Conservation (phyloP, 2,888 invertebrate species). For the Megamerina dolium region DNA sequence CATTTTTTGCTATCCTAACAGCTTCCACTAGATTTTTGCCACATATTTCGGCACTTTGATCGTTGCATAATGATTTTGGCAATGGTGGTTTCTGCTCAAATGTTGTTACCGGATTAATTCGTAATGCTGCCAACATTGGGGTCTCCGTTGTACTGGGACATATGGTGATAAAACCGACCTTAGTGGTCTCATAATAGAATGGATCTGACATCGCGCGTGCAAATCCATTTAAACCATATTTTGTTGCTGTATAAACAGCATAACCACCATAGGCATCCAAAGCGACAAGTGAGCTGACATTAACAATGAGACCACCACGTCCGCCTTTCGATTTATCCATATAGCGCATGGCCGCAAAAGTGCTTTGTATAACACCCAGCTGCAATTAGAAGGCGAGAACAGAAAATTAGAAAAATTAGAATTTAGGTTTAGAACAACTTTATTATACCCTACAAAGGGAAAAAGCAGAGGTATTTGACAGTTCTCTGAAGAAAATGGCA, state of each 20-base stretch:
- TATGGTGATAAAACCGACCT: slow-evolving; percentile 34
- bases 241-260: slow-evolving; percentile 35
- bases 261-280: slow-evolving; percentile 17
- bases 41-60: slow-evolving; percentile 33
- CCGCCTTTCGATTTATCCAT: slow-evolving; percentile 41
- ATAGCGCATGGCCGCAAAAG: slow-evolving; percentile 32
- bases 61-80: slow-evolving; percentile 19
- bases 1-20: slow-evolving; percentile 34
- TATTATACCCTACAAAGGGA: too few species aligned
- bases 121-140: slow-evolving; percentile 16
- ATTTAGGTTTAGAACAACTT: too few species aligned
- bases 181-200: slow-evolving; percentile 23
- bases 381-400: too few species aligned
- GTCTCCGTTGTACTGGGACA: slow-evolving; percentile 36
- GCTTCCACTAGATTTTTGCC: slow-evolving; percentile 33
- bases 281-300: slow-evolving; percentile 31
- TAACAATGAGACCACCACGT: slow-evolving; percentile 35
- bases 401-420: slow-evolving; percentile 3
- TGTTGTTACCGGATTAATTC: not conserved
- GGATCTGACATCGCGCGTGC: slow-evolving; percentile 31
- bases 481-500: too few species aligned
- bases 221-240: slow-evolving; percentile 37
- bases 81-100: slow-evolving; percentile 2
- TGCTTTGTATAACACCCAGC: slow-evolving; percentile 44
- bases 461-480: too few species aligned